Percentiles rank a stretch among this genome's conserved stretches.
Conservation (phyloP, 1,140 invertebrate species). For the Druon quercuslanigerum region DNA sequence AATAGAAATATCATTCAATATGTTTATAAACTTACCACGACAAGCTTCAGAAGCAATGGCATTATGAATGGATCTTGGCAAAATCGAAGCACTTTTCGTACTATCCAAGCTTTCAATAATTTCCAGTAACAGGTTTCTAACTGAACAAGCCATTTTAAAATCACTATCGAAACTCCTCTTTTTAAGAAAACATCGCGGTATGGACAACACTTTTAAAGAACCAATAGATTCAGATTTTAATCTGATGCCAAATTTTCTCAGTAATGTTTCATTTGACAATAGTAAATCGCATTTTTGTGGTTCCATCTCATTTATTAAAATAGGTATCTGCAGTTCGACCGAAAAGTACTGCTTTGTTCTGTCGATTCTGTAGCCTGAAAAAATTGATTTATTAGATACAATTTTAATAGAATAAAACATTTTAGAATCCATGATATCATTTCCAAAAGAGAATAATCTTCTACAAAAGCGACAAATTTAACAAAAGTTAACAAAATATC, state of each 20-base stretch:
- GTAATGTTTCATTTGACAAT: slow-evolving; percentile 44
- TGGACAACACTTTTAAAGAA: slow-evolving; percentile 53
- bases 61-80: slow-evolving; percentile 67
- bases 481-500: too few relatives aligned
- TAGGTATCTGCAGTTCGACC: slow-evolving; percentile 55
- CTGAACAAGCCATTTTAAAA: slow-evolving; percentile 51
- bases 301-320: slow-evolving; percentile 57
- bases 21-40: slow-evolving; percentile 59
- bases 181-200: slow-evolving; percentile 67
- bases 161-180: slow-evolving; percentile 51
- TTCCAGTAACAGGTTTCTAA: slow-evolving; percentile 61
- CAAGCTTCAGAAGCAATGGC: slow-evolving; percentile 71
- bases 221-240: slow-evolving; percentile 49
- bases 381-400: neutral
- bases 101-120: slow-evolving; percentile 54
- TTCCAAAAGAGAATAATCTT: too few relatives aligned
- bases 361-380: slow-evolving; percentile 63
- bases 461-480: too few relatives aligned
- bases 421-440: neutral
- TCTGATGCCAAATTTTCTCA: slow-evolving; percentile 63
- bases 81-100: slow-evolving; percentile 45
- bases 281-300: slow-evolving; percentile 49
- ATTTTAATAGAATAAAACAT: neutral
- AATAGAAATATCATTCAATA: slow-evolving; percentile 2
- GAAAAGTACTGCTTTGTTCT: slow-evolving; percentile 56